A percentile compares a stretch with the other conserved stretches of the same genome.
Evolutionary conservation across 2,113 vertebrate species (phyloP).

Genomic region (Esox niger): DNA sequence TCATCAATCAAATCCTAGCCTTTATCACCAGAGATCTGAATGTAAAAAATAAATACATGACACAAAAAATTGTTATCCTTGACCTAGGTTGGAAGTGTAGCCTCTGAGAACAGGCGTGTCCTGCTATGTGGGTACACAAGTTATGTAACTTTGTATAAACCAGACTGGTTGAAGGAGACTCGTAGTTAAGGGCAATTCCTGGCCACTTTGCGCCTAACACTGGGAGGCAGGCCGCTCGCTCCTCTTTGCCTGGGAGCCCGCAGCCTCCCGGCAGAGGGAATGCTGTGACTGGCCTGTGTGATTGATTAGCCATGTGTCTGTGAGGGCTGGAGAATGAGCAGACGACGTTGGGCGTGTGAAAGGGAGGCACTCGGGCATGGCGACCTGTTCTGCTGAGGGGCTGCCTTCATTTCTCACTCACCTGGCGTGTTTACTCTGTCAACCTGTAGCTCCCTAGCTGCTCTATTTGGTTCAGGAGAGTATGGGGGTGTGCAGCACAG

Average conservation of each 20-base stretch:
- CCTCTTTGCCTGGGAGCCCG: slow-evolving; percentile 42
- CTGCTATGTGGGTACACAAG: too few species aligned
- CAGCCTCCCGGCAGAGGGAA: slow-evolving; percentile 38
- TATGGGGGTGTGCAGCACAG: slow-evolving; percentile 27
- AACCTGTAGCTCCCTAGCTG: slow-evolving; percentile 41
- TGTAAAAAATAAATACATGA: too few species aligned
- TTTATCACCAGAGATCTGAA: too few species aligned
- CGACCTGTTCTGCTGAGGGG: slow-evolving; percentile 67
- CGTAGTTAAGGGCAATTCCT: too few species aligned
- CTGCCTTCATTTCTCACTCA: slow-evolving; percentile 73
- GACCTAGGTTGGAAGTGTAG: too few species aligned
- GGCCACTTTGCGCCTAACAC: too few species aligned
- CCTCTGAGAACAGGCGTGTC: too few species aligned
- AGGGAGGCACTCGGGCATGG: slow-evolving; percentile 69
- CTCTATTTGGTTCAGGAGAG: slow-evolving; percentile 4
- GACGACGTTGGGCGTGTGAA: slow-evolving; percentile 70
- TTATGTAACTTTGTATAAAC: too few species aligned
- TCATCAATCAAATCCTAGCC: too few species aligned
- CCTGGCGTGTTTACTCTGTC: slow-evolving; percentile 75
- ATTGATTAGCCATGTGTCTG: slow-evolving; percentile 63
- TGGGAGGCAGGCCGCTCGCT: background rate
- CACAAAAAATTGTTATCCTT: too few species aligned
- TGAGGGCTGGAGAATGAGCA: slow-evolving; percentile 67
- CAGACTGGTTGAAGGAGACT: too few species aligned
- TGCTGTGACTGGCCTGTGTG: slow-evolving; percentile 28